Percentiles rank a stretch among this genome's conserved stretches.
Evolutionary conservation across 2,797 vertebrate species (phyloP).

Genomic region (Strix occidentalis): DNA sequence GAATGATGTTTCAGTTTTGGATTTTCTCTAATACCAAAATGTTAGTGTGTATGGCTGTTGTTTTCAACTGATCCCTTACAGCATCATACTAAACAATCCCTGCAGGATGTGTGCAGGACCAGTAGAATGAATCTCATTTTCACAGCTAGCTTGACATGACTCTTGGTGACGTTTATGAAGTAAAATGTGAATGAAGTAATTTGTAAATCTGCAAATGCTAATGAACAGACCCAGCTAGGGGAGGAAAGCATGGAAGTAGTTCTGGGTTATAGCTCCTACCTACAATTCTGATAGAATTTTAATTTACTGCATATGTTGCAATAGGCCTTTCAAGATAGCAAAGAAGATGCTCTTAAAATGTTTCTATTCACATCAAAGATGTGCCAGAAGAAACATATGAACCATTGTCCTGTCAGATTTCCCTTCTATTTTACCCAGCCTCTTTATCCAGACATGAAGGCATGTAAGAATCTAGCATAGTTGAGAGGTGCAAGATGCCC

Average conservation of each 20-base stretch:
- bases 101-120: neutral
- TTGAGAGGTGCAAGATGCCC: neutral
- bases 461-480: neutral
- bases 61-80: neutral
- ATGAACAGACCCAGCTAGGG: neutral
- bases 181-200: neutral
- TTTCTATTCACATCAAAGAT: neutral
- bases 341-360: neutral
- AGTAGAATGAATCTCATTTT: neutral
- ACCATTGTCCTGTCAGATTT: neutral
- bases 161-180: neutral
- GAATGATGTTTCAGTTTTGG: neutral
- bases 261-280: neutral
- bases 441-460: neutral
- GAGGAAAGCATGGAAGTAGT: neutral
- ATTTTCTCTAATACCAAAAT: neutral
- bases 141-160: neutral
- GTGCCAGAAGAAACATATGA: neutral
- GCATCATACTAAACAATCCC: neutral
- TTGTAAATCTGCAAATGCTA: neutral
- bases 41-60: neutral
- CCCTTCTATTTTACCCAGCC: neutral
- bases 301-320: neutral
- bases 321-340: neutral
- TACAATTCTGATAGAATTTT: fast-evolving